These are phyloP conservation scores for Labroides dimidiatus DNA, from an alignment of 2,797 vertebrate species.

Conservation along the genomic window DNA sequence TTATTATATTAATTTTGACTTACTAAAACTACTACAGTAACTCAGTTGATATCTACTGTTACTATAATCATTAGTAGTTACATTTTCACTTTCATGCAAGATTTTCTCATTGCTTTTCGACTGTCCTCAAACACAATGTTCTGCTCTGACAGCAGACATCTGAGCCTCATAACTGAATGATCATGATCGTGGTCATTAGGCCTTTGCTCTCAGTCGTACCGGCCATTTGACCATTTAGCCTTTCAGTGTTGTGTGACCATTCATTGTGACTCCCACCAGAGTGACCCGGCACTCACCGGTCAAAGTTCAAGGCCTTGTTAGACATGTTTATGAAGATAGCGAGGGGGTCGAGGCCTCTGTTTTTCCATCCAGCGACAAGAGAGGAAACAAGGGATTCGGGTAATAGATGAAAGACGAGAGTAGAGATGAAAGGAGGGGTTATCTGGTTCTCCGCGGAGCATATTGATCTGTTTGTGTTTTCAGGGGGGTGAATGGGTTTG, in stretches of 20 bases:
- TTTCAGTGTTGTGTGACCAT: slow-evolving; percentile 10
- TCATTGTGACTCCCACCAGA: slow-evolving; percentile 37
- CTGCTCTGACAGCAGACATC: background rate
- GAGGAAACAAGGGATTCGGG: slow-evolving; percentile 78
- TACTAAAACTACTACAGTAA: too few relatives aligned
- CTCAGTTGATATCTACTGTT: too few relatives aligned
- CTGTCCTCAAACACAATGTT: too few relatives aligned
- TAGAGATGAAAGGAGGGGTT: slow-evolving; percentile 76
- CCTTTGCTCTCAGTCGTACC: slow-evolving; percentile 9
- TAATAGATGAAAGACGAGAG: slow-evolving; percentile 82
- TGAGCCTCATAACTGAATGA: slow-evolving; percentile 4
- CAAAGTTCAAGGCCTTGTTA: slow-evolving; percentile 67
- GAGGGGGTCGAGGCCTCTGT: slow-evolving; percentile 70
- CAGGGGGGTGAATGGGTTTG: slow-evolving; percentile 77
- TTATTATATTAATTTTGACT: too few relatives aligned
- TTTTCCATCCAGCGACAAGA: slow-evolving; percentile 68
- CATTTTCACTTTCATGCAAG: too few relatives aligned
- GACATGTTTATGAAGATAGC: slow-evolving; percentile 67
- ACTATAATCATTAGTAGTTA: too few relatives aligned
- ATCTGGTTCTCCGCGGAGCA: slow-evolving; percentile 68
- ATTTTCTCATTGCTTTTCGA: too few relatives aligned
- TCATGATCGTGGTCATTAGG: slow-evolving; percentile 17
- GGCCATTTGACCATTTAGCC: slow-evolving; percentile 49
- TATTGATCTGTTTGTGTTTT: slow-evolving; percentile 81
- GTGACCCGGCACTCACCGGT: slow-evolving; percentile 49